A percentile compares a stretch with the other conserved stretches of the same genome.
These are phyloP conservation scores for Aphidius colemani DNA, from an alignment of 2,888 invertebrate genomes.

Conservation along the genomic window DNA sequence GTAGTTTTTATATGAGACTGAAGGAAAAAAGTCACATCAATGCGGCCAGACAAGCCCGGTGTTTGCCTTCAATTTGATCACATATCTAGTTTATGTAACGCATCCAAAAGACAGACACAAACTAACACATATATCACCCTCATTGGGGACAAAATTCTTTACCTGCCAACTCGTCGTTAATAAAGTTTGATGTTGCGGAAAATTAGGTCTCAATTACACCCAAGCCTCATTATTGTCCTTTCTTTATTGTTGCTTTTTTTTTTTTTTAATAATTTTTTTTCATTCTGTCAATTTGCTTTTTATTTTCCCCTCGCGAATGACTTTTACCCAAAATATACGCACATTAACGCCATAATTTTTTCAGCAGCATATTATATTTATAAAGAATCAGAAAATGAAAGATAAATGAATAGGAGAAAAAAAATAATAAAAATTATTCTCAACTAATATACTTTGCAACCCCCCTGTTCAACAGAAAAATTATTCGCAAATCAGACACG, in stretches of 20 bases:
- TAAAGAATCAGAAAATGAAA: background rate
- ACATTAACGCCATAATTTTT: no score
- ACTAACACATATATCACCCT: constrained; percentile 32
- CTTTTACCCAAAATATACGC: background rate
- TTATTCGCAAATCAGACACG: constrained; percentile 5
- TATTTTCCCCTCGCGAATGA: background rate
- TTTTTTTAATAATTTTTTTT: no score
- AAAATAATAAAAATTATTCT: background rate
- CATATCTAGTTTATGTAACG: constrained; percentile 15
- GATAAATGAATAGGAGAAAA: background rate
- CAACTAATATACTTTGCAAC: background rate
- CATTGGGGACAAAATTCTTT: constrained; percentile 33
- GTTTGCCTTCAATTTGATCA: constrained; percentile 29
- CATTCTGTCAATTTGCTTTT: no score
- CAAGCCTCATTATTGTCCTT: constrained; percentile 23
- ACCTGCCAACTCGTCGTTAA: constrained; percentile 49
- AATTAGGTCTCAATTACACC: constrained; percentile 54
- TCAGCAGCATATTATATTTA: no score
- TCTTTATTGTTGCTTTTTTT: background rate
- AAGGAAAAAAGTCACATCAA: constrained; percentile 22
- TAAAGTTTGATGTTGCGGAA: constrained; percentile 57
- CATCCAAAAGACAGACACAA: background rate
- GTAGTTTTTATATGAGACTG: constrained; percentile 43
- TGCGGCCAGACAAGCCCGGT: constrained; percentile 26
- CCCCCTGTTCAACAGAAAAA: background rate